Conservation (phyloP, 2,888 invertebrate species). For the Pantelozetes paolii region DNA sequence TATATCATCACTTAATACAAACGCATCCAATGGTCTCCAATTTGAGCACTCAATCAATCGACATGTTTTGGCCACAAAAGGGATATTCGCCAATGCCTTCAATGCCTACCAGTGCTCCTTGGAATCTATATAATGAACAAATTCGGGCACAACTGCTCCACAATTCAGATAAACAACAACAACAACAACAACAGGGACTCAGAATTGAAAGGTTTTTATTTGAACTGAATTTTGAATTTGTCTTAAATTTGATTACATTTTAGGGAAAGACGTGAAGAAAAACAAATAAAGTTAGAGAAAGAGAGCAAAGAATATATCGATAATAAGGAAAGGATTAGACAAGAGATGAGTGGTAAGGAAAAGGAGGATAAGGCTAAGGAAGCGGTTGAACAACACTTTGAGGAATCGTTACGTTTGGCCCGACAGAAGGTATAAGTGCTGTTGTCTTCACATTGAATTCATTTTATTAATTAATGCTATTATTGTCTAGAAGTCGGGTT, state of each 20-base stretch:
- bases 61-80: conserved; percentile 26
- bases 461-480: too few species aligned
- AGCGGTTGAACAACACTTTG: conserved; percentile 81
- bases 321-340: conserved; percentile 57
- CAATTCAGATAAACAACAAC: background rate
- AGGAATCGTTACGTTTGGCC: conserved; percentile 72
- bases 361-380: conserved; percentile 49
- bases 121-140: conserved; percentile 30
- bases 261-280: conserved; percentile 43
- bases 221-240: background rate
- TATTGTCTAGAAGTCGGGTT: conserved; percentile 39
- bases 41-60: conserved; percentile 4
- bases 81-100: background rate
- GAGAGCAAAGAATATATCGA: conserved; percentile 49
- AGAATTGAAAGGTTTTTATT: conserved; percentile 25
- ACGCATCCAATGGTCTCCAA: conserved; percentile 28
- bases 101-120: background rate
- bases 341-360: conserved; percentile 55
- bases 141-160: conserved; percentile 32
- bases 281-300: conserved; percentile 50
- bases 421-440: conserved; percentile 64
- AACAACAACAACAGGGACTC: background rate
- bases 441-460: too few species aligned
- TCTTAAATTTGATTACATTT: background rate
- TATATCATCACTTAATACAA: conserved; percentile 26